A percentile compares a stretch with the other conserved stretches of the same genome.
These are phyloP conservation scores for Coregonus sp. DNA, from an alignment of 2,797 vertebrate species.

Conservation along the genomic window DNA sequence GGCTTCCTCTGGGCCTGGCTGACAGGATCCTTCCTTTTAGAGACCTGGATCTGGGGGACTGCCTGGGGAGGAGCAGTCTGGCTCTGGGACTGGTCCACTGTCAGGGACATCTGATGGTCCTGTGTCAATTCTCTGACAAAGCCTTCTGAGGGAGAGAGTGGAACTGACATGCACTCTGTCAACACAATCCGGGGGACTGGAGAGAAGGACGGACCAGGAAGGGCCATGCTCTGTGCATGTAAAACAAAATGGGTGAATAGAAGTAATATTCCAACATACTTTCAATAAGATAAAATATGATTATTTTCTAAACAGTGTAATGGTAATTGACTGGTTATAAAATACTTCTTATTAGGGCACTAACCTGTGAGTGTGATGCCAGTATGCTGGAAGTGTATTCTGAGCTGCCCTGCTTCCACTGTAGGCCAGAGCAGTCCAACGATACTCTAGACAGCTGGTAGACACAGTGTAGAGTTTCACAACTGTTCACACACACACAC, in stretches of 20 bases:
- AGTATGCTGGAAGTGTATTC: constrained; percentile 5
- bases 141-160: constrained; percentile 65
- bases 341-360: constrained; percentile 11
- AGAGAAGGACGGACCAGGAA: constrained; percentile 42
- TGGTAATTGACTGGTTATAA: constrained; percentile 11
- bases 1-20: constrained; percentile 22
- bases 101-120: constrained; percentile 14
- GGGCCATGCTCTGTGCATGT: constrained; percentile 60
- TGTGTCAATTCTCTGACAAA: constrained; percentile 54
- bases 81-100: no score
- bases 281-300: background rate
- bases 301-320: background rate
- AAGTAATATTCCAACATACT: constrained; percentile 19
- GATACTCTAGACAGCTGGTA: constrained; percentile 38
- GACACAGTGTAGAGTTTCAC: constrained; percentile 36
- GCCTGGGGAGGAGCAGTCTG: background rate
- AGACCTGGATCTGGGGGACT: background rate
- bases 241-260: constrained; percentile 57
- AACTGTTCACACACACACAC: constrained; percentile 22
- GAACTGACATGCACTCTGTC: constrained; percentile 77
- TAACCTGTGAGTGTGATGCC: constrained; percentile 24
- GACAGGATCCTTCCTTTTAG: constrained; percentile 13
- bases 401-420: constrained; percentile 6
- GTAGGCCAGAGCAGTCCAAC: constrained; percentile 15
- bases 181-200: constrained; percentile 81